Base-by-base conservation (phyloP, 1,140 invertebrate species). In the Pissodes strobi region DNA sequence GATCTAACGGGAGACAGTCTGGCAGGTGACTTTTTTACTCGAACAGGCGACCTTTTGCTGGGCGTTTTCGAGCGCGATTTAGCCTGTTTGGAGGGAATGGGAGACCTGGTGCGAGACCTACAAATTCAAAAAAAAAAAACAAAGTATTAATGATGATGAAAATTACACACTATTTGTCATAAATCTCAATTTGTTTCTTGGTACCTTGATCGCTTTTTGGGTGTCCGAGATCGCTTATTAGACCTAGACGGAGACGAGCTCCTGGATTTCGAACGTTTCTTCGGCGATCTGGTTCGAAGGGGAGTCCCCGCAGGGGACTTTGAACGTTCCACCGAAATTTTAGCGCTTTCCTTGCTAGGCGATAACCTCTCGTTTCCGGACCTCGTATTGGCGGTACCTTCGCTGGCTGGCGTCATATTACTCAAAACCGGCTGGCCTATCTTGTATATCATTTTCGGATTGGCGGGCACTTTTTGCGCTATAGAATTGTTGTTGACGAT, bases 81-180 rank as follows among this genome's bases (percentile, higher is more conserved):
- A 15, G 43, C 34, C 48, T 18, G 27, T 61, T 34, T 68, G 23
- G 10, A 45, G 39, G 30, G 45, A 27, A 52, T 39, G 12, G 56
- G 41, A 19, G 52, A 55, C 1, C 18, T 55, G 8, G 9, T 48
- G 9, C 4, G 10, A 48, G 45, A 48, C 9, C 39, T 43, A 43
- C n/a, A n/a, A n/a, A n/a, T n/a, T n/a, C n/a, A n/a, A n/a, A n/a
- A n/a, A n/a, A n/a, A n/a, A n/a, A n/a, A n/a, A n/a, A n/a, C n/a
- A n/a, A n/a, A n/a, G n/a, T n/a, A n/a, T n/a, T n/a, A n/a, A n/a
- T n/a, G n/a, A n/a, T n/a, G n/a, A n/a, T n/a, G n/a, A n/a, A n/a
- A n/a, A n/a, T n/a, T n/a, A n/a, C n/a, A n/a, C n/a, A n/a, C n/a
- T n/a, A n/a, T n/a, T n/a, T n/a, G n/a, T n/a, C n/a, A n/a, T n/a